Conservation (phyloP, 2,888 invertebrate genomes). For the Drosophila austrosaltans region DNA sequence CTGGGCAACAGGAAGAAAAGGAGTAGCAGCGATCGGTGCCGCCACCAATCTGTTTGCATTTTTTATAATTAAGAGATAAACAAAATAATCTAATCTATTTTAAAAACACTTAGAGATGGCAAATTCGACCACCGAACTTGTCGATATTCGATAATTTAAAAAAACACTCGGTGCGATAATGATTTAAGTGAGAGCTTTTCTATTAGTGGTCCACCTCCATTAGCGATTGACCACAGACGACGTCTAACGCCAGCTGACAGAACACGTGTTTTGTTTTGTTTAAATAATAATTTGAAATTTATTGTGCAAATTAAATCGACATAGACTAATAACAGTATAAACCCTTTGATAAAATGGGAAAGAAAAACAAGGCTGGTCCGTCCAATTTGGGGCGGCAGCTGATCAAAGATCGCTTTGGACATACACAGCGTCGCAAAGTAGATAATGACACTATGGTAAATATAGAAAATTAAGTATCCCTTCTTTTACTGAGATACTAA, state of each 20-base stretch:
- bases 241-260: background rate
- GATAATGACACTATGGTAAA: constrained; percentile 89
- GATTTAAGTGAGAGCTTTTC: background rate
- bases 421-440: constrained; percentile 87
- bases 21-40: background rate
- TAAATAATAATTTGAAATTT: background rate
- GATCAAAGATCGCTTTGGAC: constrained; percentile 90
- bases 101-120: constrained; percentile 11
- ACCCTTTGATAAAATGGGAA: constrained; percentile 86
- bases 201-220: background rate
- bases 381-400: constrained; percentile 87
- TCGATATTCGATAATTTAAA: background rate
- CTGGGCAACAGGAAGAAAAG: background rate
- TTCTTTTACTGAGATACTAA: background rate
- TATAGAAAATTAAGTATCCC: background rate
- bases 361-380: constrained; percentile 86
- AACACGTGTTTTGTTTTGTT: constrained; percentile 7
- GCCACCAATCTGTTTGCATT: constrained; percentile 4
- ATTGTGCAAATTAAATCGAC: background rate
- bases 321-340: background rate
- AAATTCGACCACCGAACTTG: background rate
- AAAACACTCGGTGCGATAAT: background rate
- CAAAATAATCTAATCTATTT: constrained; percentile 9
- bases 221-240: background rate
- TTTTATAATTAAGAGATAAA: background rate